Base-by-base conservation (phyloP, 1,140 invertebrate species). In the Amyelois transitella region DNA sequence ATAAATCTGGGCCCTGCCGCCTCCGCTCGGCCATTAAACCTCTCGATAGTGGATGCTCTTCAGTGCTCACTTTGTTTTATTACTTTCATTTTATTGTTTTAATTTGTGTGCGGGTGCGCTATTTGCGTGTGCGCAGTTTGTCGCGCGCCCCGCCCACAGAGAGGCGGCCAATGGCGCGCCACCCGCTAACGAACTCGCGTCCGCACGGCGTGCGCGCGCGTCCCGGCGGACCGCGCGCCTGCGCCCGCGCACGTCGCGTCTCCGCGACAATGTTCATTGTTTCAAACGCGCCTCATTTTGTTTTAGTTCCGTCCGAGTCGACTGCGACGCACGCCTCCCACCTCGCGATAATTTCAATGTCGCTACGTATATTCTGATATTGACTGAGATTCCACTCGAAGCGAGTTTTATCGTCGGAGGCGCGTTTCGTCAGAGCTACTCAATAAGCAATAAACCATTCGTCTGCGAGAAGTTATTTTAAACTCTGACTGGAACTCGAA, bases 381-480 rank as follows among this genome's bases (percentile, higher is more conserved):
- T 82, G 81, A 81, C 69, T 79, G 81, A 78, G 81, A 87, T 83
- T 87, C 77, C 77, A 68, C 73, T 71, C 64, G 64, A 66, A 52
- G 53, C 72, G 75, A 76, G 69, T 81, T 84, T 77, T 76, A 76
- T 74, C 72, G 64, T 77, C 75, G 58, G 65, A 66, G 66, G 70
- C 72, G 72, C 79, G 74, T 72, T 77, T 77, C 77, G 78, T 83
- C 78, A 77, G 75, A 68, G 72, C 77, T 72, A 75, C 80, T 85
- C 85, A 88, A 88, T 88, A 85, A 85, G 85, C 85, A 78, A 85
- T 88, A 88, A 86, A 88, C 80, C 77, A 85, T 85, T 77, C 81
- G 76, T 69, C 78, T 81, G 75, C 81, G 69, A 84, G 81, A 80
- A 86, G 79, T 81, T 80, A 83, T 84, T 83, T 81, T 77, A 72